These are phyloP conservation scores for Pogona vitticeps DNA, from an alignment of 2,113 vertebrate genomes.

Conservation along the genomic window DNA sequence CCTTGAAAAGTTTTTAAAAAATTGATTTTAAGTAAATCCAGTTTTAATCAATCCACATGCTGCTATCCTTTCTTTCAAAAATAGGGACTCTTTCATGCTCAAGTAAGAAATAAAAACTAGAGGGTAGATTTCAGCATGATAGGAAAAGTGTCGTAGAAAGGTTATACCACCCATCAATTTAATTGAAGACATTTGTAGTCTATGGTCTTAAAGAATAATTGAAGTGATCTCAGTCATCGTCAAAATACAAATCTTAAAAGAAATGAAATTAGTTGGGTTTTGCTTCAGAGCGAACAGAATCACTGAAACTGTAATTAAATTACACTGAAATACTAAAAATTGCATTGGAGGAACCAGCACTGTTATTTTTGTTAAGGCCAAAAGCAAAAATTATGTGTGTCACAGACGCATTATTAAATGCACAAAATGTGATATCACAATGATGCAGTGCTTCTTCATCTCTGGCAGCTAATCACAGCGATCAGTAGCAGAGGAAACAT, in stretches of 20 bases:
- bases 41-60: background rate
- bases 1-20: background rate
- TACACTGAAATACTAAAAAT: slow-evolving; percentile 6
- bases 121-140: background rate
- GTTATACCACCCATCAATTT: background rate
- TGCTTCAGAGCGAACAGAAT: slow-evolving; percentile 12
- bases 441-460: background rate
- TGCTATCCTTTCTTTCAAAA: background rate
- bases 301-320: slow-evolving; percentile 28
- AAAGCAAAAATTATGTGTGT: background rate
- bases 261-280: slow-evolving; percentile 8
- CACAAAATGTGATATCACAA: background rate
- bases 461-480: background rate
- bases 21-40: background rate
- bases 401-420: background rate
- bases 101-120: background rate
- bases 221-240: background rate
- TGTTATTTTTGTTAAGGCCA: background rate
- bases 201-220: slow-evolving; percentile 1
- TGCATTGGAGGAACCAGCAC: background rate
- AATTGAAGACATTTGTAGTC: slow-evolving; percentile 23
- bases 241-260: background rate
- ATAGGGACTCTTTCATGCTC: background rate
- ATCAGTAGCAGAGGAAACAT: background rate
- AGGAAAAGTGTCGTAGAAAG: background rate